Base-by-base conservation (phyloP, 2,888 invertebrate genomes). In the Hemithea aestivaria region DNA sequence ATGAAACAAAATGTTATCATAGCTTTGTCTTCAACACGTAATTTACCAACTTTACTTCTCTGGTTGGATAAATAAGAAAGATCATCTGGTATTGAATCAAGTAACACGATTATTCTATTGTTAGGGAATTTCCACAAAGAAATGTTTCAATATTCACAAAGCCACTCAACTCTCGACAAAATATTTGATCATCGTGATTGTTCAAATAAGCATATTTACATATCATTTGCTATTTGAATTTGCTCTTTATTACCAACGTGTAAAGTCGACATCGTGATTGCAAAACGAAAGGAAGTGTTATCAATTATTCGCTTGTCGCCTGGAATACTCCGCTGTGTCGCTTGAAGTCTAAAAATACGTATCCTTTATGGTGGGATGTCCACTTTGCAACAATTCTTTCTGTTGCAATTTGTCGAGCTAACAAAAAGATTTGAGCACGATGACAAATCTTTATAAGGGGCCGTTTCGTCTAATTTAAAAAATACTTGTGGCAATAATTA, bases 61-160 rank as follows among this genome's bases (percentile, higher is more conserved):
- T n/a, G n/a, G n/a, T n/a, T n/a, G n/a, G n/a, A n/a, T n/a, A n/a
- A n/a, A n/a, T n/a, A n/a, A n/a, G n/a, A n/a, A n/a, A n/a, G n/a
- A n/a, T n/a, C n/a, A n/a, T n/a, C n/a, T n/a, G n/a, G n/a, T n/a
- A n/a, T n/a, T n/a, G n/a, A n/a, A n/a, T n/a, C n/a, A n/a, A n/a
- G n/a, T n/a, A n/a, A n/a, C n/a, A n/a, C n/a, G n/a, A n/a, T n/a
- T 16, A 16, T 16, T 16, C 2, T 16, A 16, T 4, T 5, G 2
- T 16, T 16, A 3, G 22, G 7, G 10, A 9, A 16, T 5, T 4
- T 5, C 16, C 36, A 47, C 40, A 41, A 45, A 41, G 43, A 41
- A 40, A 41, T 22, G 27, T 29, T 28, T 32, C 39, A 37, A 45
- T 49, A 45, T 42, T 38, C 48, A 46, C 45, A 48, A 45, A 34